Evolutionary conservation across 2,113 vertebrate genomes (phyloP).

Genomic region (Python bivittatus): DNA sequence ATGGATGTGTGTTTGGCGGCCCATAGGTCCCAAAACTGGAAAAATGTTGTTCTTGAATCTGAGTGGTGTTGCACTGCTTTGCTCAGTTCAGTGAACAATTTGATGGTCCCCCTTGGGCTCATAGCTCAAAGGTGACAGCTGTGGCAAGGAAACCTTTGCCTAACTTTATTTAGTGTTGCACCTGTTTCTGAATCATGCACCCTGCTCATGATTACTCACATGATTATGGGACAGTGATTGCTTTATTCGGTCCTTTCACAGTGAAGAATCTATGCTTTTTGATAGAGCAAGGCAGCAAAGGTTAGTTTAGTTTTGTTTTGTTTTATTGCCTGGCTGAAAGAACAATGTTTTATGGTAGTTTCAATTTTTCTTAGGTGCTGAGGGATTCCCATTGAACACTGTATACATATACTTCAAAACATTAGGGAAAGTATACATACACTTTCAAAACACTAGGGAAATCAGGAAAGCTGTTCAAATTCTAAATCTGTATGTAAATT

Average conservation of each 20-base stretch:
- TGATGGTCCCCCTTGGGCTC: background rate
- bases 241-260: background rate
- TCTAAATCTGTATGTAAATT: background rate
- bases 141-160: background rate
- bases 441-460: background rate
- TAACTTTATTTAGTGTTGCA: background rate
- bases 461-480: background rate
- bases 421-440: too few species aligned
- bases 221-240: background rate
- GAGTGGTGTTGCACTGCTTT: background rate
- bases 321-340: background rate
- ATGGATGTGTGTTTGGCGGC: background rate
- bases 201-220: background rate
- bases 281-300: background rate
- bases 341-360: background rate
- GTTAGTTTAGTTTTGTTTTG: background rate
- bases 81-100: background rate
- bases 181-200: background rate
- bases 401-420: background rate
- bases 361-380: background rate
- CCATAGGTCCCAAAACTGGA: background rate
- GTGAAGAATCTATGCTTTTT: background rate
- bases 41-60: background rate
- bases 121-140: background rate
- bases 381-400: background rate